Percentiles rank a stretch among this genome's conserved stretches.
These are phyloP conservation scores for Leontocebus nigricollis DNA, from an alignment of 2,797 vertebrate genomes.

Conservation along the genomic window DNA sequence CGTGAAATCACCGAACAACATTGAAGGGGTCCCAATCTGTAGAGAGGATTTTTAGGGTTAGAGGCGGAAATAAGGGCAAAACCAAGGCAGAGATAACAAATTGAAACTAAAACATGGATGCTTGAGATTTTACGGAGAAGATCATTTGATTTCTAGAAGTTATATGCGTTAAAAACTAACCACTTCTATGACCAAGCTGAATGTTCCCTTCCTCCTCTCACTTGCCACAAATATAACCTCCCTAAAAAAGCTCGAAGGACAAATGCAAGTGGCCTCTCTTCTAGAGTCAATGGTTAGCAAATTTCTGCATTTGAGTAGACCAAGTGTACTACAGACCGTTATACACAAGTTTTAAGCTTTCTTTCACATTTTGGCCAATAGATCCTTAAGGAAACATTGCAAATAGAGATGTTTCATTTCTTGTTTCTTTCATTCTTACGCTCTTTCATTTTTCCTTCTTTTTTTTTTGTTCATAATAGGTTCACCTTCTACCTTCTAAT, in stretches of 20 bases:
- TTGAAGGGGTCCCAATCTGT: not conserved
- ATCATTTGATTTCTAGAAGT: not conserved
- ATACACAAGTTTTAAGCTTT: not conserved
- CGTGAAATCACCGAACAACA: not conserved
- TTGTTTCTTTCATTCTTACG: not conserved
- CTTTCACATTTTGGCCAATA: not conserved
- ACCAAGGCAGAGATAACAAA: not conserved
- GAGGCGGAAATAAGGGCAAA: not conserved
- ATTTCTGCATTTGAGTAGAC: not conserved
- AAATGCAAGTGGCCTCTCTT: not conserved
- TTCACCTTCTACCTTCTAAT: slow-evolving; percentile 70
- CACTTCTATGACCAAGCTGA: not conserved
- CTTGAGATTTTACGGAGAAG: not conserved
- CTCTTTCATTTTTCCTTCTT: not conserved
- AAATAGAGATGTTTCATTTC: not conserved
- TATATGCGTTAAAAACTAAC: not conserved
- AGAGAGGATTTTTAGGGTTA: not conserved
- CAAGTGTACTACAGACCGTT: not conserved
- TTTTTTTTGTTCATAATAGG: slow-evolving; percentile 20
- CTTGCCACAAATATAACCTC: not conserved
- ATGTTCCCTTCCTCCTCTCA: not conserved
- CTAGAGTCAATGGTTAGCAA: not conserved
- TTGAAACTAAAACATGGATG: not conserved
- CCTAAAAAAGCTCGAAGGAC: not conserved
- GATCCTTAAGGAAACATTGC: not conserved